These are phyloP conservation scores for Gastracanthus pulcherrimus DNA, from an alignment of 2,888 invertebrate species.

Conservation along the genomic window DNA sequence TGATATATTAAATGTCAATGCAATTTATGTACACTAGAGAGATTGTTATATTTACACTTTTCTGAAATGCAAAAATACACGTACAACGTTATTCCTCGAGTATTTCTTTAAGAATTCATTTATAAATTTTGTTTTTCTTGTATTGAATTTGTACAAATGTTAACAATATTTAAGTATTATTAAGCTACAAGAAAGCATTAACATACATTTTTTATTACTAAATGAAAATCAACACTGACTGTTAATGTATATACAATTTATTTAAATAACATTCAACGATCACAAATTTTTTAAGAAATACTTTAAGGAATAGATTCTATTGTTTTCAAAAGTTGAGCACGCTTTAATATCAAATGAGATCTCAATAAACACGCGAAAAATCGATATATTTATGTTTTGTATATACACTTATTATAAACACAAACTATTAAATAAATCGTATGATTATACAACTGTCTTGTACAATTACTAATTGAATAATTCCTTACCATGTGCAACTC, in stretches of 20 bases:
- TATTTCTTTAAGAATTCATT: constrained; percentile 23
- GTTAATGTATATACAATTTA: background rate
- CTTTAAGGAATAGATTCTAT: background rate
- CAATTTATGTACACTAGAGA: constrained; percentile 18
- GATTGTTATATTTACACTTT: constrained; percentile 16
- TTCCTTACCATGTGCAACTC: constrained; percentile 27
- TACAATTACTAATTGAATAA: constrained; percentile 34
- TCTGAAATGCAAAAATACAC: constrained; percentile 31
- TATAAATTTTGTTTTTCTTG: background rate
- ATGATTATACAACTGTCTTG: constrained; percentile 31
- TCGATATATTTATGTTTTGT: constrained; percentile 47
- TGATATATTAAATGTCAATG: constrained; percentile 21
- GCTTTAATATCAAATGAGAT: constrained; percentile 14
- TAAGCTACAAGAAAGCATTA: no score
- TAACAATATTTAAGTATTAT: background rate
- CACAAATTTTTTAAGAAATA: constrained; percentile 38
- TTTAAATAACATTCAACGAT: background rate
- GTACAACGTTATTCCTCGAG: background rate
- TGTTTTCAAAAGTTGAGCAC: constrained; percentile 11
- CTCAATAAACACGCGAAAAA: constrained; percentile 29
- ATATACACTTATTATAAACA: constrained; percentile 53
- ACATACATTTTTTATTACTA: background rate
- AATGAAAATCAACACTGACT: no score
- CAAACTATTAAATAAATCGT: constrained; percentile 46
- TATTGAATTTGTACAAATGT: background rate